Conservation (phyloP, 2,797 vertebrate species). For the Nyctibius grandis region DNA sequence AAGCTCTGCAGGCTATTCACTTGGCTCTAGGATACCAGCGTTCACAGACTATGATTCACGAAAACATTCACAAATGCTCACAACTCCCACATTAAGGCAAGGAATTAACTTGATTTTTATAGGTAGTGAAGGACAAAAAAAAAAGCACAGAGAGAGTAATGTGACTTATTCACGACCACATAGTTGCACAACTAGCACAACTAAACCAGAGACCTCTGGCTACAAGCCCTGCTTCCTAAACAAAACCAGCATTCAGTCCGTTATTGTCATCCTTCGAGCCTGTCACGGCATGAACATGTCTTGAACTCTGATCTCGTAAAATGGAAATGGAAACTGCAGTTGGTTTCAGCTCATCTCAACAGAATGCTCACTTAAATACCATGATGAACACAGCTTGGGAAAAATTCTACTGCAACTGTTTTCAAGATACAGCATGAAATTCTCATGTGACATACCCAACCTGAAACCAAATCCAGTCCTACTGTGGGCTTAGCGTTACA, state of each 20-base stretch:
- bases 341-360: background rate
- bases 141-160: background rate
- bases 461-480: background rate
- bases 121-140: background rate
- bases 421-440: background rate
- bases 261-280: background rate
- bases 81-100: background rate
- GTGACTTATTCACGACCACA: background rate
- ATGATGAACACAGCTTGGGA: background rate
- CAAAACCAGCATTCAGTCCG: background rate
- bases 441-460: background rate
- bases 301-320: background rate
- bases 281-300: background rate
- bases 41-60: constrained; percentile 31
- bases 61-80: background rate
- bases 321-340: background rate
- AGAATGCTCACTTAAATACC: background rate
- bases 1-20: constrained; percentile 2
- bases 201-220: background rate
- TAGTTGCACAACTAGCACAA: background rate
- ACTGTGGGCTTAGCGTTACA: background rate
- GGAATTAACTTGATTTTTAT: constrained; percentile 20
- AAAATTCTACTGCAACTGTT: background rate
- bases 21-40: background rate
- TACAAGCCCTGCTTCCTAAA: background rate